These are phyloP conservation scores for Mormyrus hasselquistii DNA, from an alignment of 2,797 vertebrate genomes.

Conservation along the genomic window DNA sequence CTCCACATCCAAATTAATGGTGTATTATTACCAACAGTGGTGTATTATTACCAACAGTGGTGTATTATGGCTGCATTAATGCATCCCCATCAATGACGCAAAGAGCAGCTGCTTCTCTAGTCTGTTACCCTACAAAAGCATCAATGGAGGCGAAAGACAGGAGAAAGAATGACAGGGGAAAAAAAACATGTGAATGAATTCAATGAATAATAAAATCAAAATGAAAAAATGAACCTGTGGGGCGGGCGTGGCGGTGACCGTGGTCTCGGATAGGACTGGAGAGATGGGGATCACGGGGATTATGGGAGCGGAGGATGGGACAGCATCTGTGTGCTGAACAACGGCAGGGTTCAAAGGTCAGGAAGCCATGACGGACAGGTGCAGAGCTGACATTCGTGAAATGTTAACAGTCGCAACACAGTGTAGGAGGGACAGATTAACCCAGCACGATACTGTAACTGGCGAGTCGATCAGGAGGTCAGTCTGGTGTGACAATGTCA, in stretches of 20 bases:
- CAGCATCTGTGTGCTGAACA: slow-evolving; percentile 85
- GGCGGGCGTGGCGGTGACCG: slow-evolving; percentile 68
- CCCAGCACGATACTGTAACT: not conserved
- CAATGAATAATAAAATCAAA: slow-evolving; percentile 14
- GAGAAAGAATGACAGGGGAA: slow-evolving; percentile 39
- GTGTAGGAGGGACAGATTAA: not conserved
- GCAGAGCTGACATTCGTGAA: slow-evolving; percentile 44
- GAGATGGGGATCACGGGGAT: slow-evolving; percentile 87
- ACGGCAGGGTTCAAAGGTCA: slow-evolving; percentile 70
- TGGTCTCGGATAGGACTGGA: slow-evolving; percentile 80
- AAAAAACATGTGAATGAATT: not conserved
- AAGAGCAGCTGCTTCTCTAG: slow-evolving; percentile 9
- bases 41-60: not conserved
- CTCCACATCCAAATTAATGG: slow-evolving; percentile 36
- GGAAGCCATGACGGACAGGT: slow-evolving; percentile 42
- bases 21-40: not conserved
- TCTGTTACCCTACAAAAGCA: slow-evolving; percentile 29
- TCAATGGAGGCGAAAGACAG: slow-evolving; percentile 45
- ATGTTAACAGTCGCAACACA: slow-evolving; percentile 21
- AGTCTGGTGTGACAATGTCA: not conserved
- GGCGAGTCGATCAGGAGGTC: no score
- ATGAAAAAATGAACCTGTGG: slow-evolving; percentile 72
- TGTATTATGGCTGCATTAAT: not conserved
- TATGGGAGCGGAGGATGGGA: slow-evolving; percentile 81
- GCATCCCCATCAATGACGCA: not conserved